Base-by-base conservation (phyloP, 2,113 vertebrate genomes). In the Oostethus manadensis region DNA sequence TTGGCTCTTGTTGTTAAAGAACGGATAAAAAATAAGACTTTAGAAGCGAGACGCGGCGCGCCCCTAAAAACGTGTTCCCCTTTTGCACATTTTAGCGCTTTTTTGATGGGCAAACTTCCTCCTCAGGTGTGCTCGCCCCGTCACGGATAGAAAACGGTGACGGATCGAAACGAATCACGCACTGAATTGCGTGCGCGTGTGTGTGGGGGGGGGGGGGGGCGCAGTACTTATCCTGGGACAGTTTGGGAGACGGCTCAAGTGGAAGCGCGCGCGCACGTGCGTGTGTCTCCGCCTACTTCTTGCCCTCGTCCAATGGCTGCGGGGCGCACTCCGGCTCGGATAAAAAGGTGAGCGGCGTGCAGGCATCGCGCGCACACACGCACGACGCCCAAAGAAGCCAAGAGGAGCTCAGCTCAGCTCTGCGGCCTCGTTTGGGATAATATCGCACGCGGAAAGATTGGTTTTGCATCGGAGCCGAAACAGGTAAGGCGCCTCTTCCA, bases 251-350 rank as follows among this genome's bases (percentile, higher is more conserved):
- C 29, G 29, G 29, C 29, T 33, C 29, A 7, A 5, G 5, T 7
- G 7, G 29, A 4, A 22, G 16, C 23, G 29, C 10, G 53, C 11
- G 54, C 13, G 54, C 16, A 38, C 8, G 29, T 47, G 38, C 16
- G 22, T 3, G 23, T 42, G 11, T 18, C 70, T 63, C 42, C 43
- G 38, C 13, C 44, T 29, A 11, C 55, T 70, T 50, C 46, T 60
- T 63, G 64, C 44, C 43, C 38, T 74, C 65, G 64, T 76, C 90
- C 90, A 91, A 91, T 90, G 56, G 66, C 64, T 29, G 74, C 66
- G 6, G 55, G 50, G 74, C 77, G 74, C 81, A 70, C 77, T 66
- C 66, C 71, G 81, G 60, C 75, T 76, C 80, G 73, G 78, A 90
- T 91, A 90, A 90, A 90, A 81, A 73, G 83, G 56, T 73, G 54